Base-by-base conservation (phyloP, 2,113 vertebrate species). In the Corythaeola cristata region DNA sequence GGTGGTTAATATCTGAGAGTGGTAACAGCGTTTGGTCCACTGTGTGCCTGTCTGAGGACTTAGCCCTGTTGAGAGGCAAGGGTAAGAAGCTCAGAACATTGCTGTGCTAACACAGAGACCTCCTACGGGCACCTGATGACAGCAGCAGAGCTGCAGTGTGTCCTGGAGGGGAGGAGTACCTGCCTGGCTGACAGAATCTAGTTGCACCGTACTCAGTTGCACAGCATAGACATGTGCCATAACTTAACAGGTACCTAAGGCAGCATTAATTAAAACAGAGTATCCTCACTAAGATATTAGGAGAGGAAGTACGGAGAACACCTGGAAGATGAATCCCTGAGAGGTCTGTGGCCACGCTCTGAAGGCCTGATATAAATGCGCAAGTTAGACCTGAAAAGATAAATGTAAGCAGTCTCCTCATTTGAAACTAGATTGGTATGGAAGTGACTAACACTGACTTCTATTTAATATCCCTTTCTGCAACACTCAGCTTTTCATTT, bases 401-500 rank as follows among this genome's bases (percentile, higher is more conserved):
- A 24, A 47, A 59, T 26, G 33, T 50, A 75, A 93, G 59, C 63
- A 39, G 28, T 73, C 32, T 93, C 55, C 41, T 83, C 33, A 17
- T 55, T 66, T 94, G 72, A 86, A 93, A 59, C 85, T 52, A 71
- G 52, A 55, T 88, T 77, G 33, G 4, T 81, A 20, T 77, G 55
- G 58, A 91, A 91, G 47, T 92, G 63, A 76, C 75, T 90, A 74
- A 67, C 35, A 85, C 53, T 73, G 63, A 53, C 82, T 84, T 76
- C 21, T 79, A 62, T 53, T 85, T 77, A 68, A 91, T 74, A 79
- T 28, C 33, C 28, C 21, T 75, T 86, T 91, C 52, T 75, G 27
- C 45, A 72, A 39, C 27, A 72, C 39, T 89, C 30, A 45, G 56
- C 41, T 92, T 89, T 84, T 92, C 28, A 60, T 85, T 95, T 95